Evolutionary conservation across 2,797 vertebrate species (phyloP).

Genomic region (Sebastes cheni): DNA sequence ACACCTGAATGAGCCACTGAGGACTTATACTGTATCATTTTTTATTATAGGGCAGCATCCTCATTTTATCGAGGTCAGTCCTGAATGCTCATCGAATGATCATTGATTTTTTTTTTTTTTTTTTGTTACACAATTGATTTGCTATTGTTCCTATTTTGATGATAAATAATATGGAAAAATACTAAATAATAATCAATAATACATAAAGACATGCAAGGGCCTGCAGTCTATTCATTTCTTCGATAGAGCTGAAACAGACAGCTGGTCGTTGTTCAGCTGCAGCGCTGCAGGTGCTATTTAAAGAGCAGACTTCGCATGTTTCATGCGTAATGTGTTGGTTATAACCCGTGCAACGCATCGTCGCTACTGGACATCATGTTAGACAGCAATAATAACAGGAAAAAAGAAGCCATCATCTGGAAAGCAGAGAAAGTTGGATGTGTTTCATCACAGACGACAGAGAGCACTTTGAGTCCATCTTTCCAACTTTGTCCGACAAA

Average conservation of each 20-base stretch:
- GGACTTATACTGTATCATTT: background rate
- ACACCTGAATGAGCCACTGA: background rate
- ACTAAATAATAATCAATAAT: background rate
- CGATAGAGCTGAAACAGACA: constrained; percentile 3
- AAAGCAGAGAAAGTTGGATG: constrained; percentile 68
- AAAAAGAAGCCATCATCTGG: constrained; percentile 66
- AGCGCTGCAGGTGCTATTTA: constrained; percentile 51
- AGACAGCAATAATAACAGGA: constrained; percentile 64
- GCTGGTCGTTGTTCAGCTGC: background rate
- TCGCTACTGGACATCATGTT: constrained; percentile 37
- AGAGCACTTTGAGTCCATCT: constrained; percentile 25
- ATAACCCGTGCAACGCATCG: constrained; percentile 42
- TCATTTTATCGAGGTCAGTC: background rate
- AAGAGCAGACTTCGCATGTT: constrained; percentile 45
- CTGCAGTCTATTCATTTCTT: background rate
- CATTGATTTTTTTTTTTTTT: background rate
- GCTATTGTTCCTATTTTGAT: background rate
- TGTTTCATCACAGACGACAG: constrained; percentile 36
- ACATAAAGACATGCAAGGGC: background rate
- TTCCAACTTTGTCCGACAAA: constrained; percentile 13
- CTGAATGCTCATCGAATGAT: background rate
- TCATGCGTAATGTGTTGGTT: constrained; percentile 53
- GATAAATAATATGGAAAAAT: background rate
- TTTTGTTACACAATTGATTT: background rate
- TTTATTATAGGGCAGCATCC: background rate